phyloP scores from a whole-genome alignment of 1,140 invertebrate genomes.

The Bicyclus anynana region DNA sequence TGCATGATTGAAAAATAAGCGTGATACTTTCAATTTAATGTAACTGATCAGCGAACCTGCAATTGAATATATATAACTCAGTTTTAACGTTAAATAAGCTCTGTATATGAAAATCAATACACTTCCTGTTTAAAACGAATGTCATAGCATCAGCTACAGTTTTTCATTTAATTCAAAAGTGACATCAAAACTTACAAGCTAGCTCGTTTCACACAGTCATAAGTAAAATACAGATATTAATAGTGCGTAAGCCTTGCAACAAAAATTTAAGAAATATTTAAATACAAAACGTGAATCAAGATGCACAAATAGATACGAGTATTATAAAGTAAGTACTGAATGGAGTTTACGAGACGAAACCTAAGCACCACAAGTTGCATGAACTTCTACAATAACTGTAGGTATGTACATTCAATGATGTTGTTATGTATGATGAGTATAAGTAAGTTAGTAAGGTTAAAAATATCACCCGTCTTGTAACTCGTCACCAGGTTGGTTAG shows the following conservation, averaged over 20 bases:
- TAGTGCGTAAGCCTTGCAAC: conserved; percentile 63
- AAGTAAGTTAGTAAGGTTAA: neutral
- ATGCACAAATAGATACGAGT: conserved; percentile 28
- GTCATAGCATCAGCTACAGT: neutral
- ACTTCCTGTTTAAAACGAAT: too few relatives aligned
- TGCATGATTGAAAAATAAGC: conserved; percentile 8
- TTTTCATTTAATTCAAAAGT: neutral
- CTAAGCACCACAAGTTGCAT: conserved; percentile 13
- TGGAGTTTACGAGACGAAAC: conserved; percentile 33
- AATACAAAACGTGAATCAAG: conserved; percentile 25
- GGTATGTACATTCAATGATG: conserved; percentile 17
- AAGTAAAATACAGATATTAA: conserved; percentile 20
- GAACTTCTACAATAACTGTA: conserved; percentile 8
- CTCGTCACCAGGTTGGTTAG: conserved; percentile 48
- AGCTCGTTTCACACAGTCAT: conserved; percentile 11
- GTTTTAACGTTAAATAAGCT: neutral
- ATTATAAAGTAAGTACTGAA: conserved; percentile 9
- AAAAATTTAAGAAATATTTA: conserved; percentile 21
- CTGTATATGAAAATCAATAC: too few relatives aligned
- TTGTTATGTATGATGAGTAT: conserved; percentile 6
- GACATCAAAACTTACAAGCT: conserved; percentile 13
- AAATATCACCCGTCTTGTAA: neutral
- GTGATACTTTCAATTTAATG: neutral
- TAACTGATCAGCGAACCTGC: neutral
- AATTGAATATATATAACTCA: conserved; percentile 3